Conservation (phyloP, 2,888 invertebrate genomes). For the Nebria brevicollis region DNA sequence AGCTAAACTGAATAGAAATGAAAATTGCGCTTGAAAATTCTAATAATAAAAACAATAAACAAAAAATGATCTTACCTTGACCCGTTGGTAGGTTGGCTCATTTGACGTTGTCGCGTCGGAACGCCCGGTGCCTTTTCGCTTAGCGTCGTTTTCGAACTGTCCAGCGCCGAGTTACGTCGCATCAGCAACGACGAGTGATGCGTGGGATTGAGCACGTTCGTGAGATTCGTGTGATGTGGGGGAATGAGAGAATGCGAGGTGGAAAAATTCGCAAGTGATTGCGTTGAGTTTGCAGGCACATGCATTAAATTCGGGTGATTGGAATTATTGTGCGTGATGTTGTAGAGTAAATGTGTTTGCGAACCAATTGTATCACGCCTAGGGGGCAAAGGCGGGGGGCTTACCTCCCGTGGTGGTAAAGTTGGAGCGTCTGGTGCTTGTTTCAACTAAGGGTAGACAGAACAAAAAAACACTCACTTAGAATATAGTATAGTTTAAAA, state of each 20-base stretch:
- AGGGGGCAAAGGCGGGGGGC: conserved; percentile 62
- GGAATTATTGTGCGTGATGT: conserved; percentile 48
- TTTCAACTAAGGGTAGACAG: conserved; percentile 61
- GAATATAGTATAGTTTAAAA: too few relatives aligned
- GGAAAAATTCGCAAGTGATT: conserved; percentile 33
- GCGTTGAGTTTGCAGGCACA: conserved; percentile 35
- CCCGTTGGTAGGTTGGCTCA: conserved; percentile 57
- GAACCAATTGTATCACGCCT: conserved; percentile 58
- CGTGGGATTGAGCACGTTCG: conserved; percentile 61
- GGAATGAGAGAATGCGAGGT: conserved; percentile 30
- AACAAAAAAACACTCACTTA: conserved; percentile 8
- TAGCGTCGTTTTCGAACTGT: conserved; percentile 50
- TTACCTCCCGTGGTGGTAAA: conserved; percentile 74
- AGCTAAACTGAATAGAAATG: too few relatives aligned
- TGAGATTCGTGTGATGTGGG: background rate
- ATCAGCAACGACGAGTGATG: conserved; percentile 68
- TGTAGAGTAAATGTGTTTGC: conserved; percentile 52
- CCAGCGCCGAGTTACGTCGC: conserved; percentile 66
- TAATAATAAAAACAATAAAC: background rate
- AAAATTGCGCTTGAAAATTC: too few relatives aligned
- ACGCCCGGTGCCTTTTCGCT: conserved; percentile 49
- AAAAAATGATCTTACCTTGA: conserved; percentile 54
- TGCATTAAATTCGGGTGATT: conserved; percentile 45
- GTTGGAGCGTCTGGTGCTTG: conserved; percentile 76
- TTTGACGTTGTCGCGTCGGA: conserved; percentile 52